Evolutionary conservation across 2,797 vertebrate genomes (phyloP).

Genomic region (Rhinogobio ventralis): DNA sequence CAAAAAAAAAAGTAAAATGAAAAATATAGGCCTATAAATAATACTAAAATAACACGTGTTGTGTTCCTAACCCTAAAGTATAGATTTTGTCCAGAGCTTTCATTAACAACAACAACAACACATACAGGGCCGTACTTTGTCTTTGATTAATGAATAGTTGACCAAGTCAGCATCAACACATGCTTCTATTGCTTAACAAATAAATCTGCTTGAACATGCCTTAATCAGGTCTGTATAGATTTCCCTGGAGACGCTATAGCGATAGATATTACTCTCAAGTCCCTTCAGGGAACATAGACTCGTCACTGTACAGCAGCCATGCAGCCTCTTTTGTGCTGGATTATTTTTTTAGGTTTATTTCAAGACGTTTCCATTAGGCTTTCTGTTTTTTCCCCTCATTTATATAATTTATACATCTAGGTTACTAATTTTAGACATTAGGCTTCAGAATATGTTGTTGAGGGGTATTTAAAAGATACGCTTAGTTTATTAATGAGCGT

Average conservation of each 20-base stretch:
- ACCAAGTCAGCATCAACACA: slow-evolving; percentile 25
- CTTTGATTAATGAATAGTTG: slow-evolving; percentile 32
- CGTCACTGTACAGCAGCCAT: slow-evolving; percentile 8
- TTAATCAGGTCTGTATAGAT: slow-evolving; percentile 58
- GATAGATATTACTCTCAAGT: slow-evolving; percentile 45
- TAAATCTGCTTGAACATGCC: slow-evolving; percentile 50
- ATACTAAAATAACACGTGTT: not conserved
- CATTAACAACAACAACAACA: slow-evolving; percentile 15
- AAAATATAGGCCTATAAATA: not conserved
- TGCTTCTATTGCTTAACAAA: slow-evolving; percentile 50
- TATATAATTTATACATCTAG: not conserved
- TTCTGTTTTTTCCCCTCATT: not conserved
- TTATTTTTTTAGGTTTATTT: slow-evolving; percentile 9
- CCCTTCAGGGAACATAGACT: slow-evolving; percentile 27
- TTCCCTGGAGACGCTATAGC: slow-evolving; percentile 67
- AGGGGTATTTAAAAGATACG: not conserved
- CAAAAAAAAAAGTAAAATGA: not conserved
- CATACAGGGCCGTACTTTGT: not conserved
- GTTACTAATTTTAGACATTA: slow-evolving; percentile 13
- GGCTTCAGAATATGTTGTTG: not conserved
- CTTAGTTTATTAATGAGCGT: not conserved
- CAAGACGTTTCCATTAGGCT: slow-evolving; percentile 2
- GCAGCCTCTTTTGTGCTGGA: slow-evolving; percentile 7
- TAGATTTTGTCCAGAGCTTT: slow-evolving; percentile 9
- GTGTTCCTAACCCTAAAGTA: not conserved